Percentiles rank a stretch among this genome's conserved stretches.
These are phyloP conservation scores for Hyperoplus immaculatus DNA, from an alignment of 2,797 vertebrate species.

Conservation along the genomic window DNA sequence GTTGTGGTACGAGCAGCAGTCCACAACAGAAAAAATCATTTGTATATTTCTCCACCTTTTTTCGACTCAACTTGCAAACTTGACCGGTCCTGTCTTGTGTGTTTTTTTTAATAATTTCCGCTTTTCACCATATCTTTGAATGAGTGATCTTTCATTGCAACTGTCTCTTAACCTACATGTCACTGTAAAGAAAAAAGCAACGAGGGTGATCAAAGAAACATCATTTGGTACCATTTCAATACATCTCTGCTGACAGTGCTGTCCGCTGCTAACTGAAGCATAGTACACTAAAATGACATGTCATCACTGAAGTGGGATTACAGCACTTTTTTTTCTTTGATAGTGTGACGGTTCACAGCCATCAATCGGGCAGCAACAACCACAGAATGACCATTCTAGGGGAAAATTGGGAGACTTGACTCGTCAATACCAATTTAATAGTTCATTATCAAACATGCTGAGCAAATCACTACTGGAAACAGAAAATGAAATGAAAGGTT, in stretches of 20 bases:
- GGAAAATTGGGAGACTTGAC: constrained; percentile 17
- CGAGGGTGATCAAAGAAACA: neutral
- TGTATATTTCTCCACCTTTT: constrained; percentile 15
- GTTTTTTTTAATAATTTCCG: neutral
- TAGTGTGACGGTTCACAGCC: constrained; percentile 15
- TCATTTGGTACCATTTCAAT: neutral
- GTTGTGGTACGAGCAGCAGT: constrained; percentile 32
- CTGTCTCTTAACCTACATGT: neutral
- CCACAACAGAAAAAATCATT: constrained; percentile 1
- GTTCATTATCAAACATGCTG: neutral
- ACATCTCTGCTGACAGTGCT: constrained; percentile 18
- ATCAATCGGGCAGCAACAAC: constrained; percentile 3
- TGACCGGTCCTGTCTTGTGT: neutral
- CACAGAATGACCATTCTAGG: constrained; percentile 25
- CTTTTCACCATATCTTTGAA: constrained; percentile 8
- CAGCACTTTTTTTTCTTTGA: constrained; percentile 14
- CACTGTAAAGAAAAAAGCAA: neutral
- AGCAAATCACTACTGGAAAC: neutral
- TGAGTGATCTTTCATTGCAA: constrained; percentile 3
- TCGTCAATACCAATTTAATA: constrained; percentile 4
- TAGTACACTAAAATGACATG: neutral
- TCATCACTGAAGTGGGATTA: constrained; percentile 20
- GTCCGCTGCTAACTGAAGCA: constrained; percentile 19
- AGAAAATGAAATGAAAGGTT: neutral
- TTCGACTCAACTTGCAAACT: constrained; percentile 10